Evolutionary conservation across 2,888 invertebrate genomes (phyloP).

Genomic region (Azorinus chamasolen): DNA sequence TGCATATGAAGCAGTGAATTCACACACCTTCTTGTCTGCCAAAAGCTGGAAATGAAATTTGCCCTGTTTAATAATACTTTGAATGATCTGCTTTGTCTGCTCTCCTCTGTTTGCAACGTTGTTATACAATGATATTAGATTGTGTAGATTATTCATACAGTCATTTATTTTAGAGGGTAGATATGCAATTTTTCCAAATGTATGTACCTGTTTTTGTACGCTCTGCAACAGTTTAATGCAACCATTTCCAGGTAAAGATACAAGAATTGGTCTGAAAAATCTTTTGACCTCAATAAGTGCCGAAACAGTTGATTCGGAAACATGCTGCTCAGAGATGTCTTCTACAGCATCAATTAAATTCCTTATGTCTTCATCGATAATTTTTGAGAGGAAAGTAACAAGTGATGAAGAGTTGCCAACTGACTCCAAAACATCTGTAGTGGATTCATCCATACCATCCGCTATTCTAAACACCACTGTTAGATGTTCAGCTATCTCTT

Average conservation of each 20-base stretch:
- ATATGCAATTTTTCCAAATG: conserved; percentile 12
- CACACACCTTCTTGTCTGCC: conserved; percentile 21
- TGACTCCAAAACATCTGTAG: conserved; percentile 21
- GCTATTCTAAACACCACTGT: conserved; percentile 34
- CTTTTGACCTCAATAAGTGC: conserved; percentile 67
- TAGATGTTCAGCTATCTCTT: conserved; percentile 31
- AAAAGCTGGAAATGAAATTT: conserved; percentile 51
- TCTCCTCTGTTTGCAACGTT: conserved; percentile 74
- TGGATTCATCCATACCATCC: conserved; percentile 10
- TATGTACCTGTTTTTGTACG: conserved; percentile 33
- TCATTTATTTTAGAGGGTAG: conserved; percentile 63
- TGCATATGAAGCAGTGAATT: conserved; percentile 15
- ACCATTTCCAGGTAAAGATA: not conserved
- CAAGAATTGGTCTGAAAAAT: conserved; percentile 64
- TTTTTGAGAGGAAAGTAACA: conserved; percentile 60
- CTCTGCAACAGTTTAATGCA: conserved; percentile 19
- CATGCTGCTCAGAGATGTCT: conserved; percentile 72
- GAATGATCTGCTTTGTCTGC: conserved; percentile 66
- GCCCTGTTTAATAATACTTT: conserved; percentile 57
- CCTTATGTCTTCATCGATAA: conserved; percentile 69
- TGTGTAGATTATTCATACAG: conserved; percentile 65
- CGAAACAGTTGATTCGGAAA: conserved; percentile 71
- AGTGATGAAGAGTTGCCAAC: conserved; percentile 40
- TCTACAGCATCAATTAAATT: conserved; percentile 76
- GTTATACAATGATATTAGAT: conserved; percentile 66